Base-by-base conservation (phyloP, 2,113 vertebrate genomes). In the Hippolais icterina region DNA sequence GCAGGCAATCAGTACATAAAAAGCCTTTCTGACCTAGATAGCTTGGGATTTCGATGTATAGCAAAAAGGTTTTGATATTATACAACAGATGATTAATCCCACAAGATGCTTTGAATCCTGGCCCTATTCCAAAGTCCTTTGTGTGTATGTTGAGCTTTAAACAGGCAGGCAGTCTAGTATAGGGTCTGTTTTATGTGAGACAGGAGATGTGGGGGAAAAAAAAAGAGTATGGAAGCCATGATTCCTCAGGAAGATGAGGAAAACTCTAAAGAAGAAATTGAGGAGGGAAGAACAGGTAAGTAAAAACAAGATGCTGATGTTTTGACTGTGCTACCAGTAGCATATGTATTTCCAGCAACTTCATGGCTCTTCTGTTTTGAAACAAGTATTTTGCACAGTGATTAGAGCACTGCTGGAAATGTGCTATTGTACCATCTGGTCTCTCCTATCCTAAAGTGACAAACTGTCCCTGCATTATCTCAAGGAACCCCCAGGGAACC, bases 11-110 rank as follows among this genome's bases (percentile, higher is more conserved):
- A 75, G 78, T 84, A 93, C 35, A 74, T 69, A 74, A 85, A 94
- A 89, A 93, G 27, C 50, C 42, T 86, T 85, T 93, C 68, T 94
- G 90, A 93, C 90, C 94, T 83, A 94, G 47, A 96, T 91, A 94
- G n/a, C 35, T 93, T 42, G 77, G 69, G 79, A 96, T 93, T 96
- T 87, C 42, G 10, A 93, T 86, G 54, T 89, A 86, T 77, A 83
- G 63, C 29, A 66, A 89, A 93, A 93, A 20, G 15, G 46, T 22
- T 94, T 90, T 83, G 63, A 35, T 76, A 91, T 94, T 96, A 87
- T 54, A 70, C 33, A 85, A 83, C 53, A 83, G 46, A 89, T 54
- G 57, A 84, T 87, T 96, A 96, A 96, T 96, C 78, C 71, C 59
- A 66, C 70, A 95, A 85, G 29, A 83, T 54, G 17, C 23, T 84